Conservation (phyloP, 2,888 invertebrate species). For the Cheilosia vulpina region DNA sequence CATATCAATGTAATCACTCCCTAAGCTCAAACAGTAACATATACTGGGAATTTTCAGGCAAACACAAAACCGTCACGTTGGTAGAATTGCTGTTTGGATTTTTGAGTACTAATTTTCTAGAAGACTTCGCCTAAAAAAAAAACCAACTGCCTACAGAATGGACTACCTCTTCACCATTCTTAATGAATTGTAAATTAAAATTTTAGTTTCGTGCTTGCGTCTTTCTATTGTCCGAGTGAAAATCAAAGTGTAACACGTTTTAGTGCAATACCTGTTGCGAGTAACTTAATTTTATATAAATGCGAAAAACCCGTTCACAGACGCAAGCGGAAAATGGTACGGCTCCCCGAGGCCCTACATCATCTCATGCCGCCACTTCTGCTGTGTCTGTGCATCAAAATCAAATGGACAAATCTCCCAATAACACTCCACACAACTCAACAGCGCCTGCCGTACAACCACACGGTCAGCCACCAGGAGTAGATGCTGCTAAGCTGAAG, state of each 20-base stretch:
- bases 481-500: conserved; percentile 61
- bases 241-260: conserved; percentile 46
- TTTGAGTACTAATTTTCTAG: conserved; percentile 47
- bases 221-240: conserved; percentile 55
- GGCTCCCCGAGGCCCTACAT: conserved; percentile 72
- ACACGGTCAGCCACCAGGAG: conserved; percentile 22
- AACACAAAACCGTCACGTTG: conserved; percentile 32
- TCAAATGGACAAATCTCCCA: conserved; percentile 45
- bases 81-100: conserved; percentile 72
- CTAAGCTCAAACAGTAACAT: neutral
- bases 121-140: conserved; percentile 57
- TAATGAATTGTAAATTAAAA: conserved; percentile 59
- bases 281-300: conserved; percentile 66
- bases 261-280: conserved; percentile 56
- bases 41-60: conserved; percentile 36
- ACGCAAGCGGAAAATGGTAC: conserved; percentile 82
- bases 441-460: neutral
- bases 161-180: conserved; percentile 38
- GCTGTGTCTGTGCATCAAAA: conserved; percentile 27
- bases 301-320: conserved; percentile 83
- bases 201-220: conserved; percentile 30
- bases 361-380: conserved; percentile 66
- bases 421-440: neutral
- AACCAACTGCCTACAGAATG: conserved; percentile 59
- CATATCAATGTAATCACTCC: conserved; percentile 16